Evolutionary conservation across 2,888 invertebrate species (phyloP).

Genomic region (Ophion obscuratus): DNA sequence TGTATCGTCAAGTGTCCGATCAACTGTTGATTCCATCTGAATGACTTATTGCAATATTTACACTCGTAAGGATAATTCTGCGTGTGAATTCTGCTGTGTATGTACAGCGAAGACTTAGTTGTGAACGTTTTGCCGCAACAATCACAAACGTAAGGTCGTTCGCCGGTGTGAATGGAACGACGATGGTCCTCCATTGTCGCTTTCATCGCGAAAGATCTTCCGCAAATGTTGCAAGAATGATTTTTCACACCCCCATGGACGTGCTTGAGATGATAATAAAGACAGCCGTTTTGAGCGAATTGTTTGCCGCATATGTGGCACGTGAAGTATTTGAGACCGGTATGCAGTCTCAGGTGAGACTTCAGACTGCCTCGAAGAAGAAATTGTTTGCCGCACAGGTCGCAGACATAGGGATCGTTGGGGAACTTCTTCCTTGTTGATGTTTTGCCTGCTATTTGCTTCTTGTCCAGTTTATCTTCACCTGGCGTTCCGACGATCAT

Average conservation of each 20-base stretch:
- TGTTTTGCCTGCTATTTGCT: neutral
- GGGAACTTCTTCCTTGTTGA: conserved; percentile 23
- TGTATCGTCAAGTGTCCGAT: conserved; percentile 85
- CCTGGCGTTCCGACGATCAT: neutral
- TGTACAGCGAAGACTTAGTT: conserved; percentile 85
- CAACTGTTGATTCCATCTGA: conserved; percentile 85
- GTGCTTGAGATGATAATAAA: conserved; percentile 86
- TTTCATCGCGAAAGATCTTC: conserved; percentile 84
- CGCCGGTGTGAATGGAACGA: conserved; percentile 83
- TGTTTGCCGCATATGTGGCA: conserved; percentile 85
- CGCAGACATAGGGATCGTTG: conserved; percentile 66
- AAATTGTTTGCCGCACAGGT: conserved; percentile 73
- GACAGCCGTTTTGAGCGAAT: conserved; percentile 85
- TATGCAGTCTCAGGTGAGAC: conserved; percentile 72
- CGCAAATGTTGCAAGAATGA: conserved; percentile 85
- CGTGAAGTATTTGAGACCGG: conserved; percentile 79
- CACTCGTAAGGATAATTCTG: conserved; percentile 76
- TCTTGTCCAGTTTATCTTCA: neutral
- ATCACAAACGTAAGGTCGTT: conserved; percentile 83
- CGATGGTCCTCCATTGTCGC: conserved; percentile 84
- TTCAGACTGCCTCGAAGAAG: conserved; percentile 69
- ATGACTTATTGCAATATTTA: conserved; percentile 82
- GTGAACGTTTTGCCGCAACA: conserved; percentile 85
- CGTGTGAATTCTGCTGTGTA: conserved; percentile 82
- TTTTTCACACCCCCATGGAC: conserved; percentile 84